phyloP scores from a whole-genome alignment of 2,888 invertebrate genomes.

The Pantelozetes paolii region DNA sequence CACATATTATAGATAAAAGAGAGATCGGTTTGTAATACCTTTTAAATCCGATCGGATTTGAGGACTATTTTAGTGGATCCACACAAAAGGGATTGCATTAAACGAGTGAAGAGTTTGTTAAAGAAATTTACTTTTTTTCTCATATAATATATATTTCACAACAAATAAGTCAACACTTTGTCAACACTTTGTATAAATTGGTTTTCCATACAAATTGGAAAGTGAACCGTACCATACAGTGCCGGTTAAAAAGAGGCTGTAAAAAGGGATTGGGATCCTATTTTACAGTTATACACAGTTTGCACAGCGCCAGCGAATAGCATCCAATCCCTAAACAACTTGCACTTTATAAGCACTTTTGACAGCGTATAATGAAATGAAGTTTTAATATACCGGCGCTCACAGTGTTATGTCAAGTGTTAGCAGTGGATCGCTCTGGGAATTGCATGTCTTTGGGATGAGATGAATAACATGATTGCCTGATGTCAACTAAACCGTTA shows the following conservation, averaged over 20 bases:
- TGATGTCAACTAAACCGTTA: constrained; percentile 29
- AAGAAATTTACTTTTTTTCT: neutral
- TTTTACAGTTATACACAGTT: neutral
- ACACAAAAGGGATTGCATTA: constrained; percentile 10
- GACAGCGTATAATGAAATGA: constrained; percentile 16
- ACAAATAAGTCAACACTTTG: constrained; percentile 27
- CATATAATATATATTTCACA: constrained; percentile 6
- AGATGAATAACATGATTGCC: constrained; percentile 27
- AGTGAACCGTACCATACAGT: constrained; percentile 11
- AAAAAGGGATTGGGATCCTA: neutral
- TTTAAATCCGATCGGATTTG: constrained; percentile 34
- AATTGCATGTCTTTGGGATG: neutral
- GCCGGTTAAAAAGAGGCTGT: neutral
- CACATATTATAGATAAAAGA: neutral
- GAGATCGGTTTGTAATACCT: constrained; percentile 2
- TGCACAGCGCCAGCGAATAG: no score
- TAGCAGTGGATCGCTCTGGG: neutral
- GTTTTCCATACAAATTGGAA: constrained; percentile 37
- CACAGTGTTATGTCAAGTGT: neutral
- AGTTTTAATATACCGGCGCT: constrained; percentile 24
- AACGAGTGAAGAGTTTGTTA: constrained; percentile 1
- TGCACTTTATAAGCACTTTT: constrained; percentile 19
- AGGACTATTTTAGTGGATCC: constrained; percentile 12
- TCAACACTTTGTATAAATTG: constrained; percentile 36
- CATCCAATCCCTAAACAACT: neutral